Evolutionary conservation across 2,113 vertebrate genomes (phyloP), one percentile per base, ranked within the genome.

Genomic region (Xenopus tropicalis): DNA sequence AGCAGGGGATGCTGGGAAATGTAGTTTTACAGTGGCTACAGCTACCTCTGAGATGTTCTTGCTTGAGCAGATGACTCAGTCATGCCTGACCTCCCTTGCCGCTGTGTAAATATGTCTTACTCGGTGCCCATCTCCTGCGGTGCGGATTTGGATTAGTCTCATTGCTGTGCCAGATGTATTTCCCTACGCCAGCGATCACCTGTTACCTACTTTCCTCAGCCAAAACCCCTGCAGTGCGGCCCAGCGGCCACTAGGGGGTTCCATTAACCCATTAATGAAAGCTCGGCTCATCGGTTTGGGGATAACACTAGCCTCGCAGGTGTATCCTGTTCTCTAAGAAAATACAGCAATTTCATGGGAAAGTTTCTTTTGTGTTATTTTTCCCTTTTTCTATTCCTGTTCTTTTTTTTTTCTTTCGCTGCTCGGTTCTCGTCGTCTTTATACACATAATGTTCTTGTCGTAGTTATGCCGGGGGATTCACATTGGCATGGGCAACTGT

Each of bases 291-390:
- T 65, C 48, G 52, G 25, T 56, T 52, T 66, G 24, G 16, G 21
- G 44, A 61, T 66, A 42, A 59, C 29, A 23, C 59, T 20, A 14
- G 19, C 59, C 59, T 71, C 78, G 85, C 89, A 89, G 86, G 89
- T 90, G 89, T 83, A 83, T 88, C 82, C 85, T 86, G 85, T 88
- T 83, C 85, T 86, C 80, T 77, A 83, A 85, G 82, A 86, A 83
- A 85, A 86, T 83, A 82, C 76, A 82, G 80, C 78, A 76, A 84
- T 85, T 85, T 83, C 84, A 83, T 81, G 82, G 85, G 83, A 85
- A 85, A 78, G 81, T 70, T 81, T 83, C 79, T 80, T 81, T 84
- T 82, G 83, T 82, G 80, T 79, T 83, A 78, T 83, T 80, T 77
- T 54, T 80, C 72, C 78, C 72, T 64, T 73, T 51, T 59, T 64